Evolutionary conservation across 2,113 vertebrate genomes (phyloP).

Genomic region (Callipepla californica): DNA sequence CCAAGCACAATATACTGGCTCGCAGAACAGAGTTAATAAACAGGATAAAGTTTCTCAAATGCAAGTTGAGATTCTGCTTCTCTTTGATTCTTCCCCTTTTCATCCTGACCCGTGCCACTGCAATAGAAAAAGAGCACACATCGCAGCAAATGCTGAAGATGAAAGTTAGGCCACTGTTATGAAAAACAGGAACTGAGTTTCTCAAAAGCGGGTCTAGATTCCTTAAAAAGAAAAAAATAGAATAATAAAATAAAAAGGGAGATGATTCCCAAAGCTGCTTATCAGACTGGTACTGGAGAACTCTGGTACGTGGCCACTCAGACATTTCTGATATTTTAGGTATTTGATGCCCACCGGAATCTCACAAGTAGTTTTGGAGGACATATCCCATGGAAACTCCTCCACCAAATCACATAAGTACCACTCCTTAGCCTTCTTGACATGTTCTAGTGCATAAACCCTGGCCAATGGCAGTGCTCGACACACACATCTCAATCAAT

Average conservation of each 20-base stretch:
- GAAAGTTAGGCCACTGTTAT: slow-evolving; percentile 15
- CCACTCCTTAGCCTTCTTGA: neutral
- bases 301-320: accelerated
- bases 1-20: slow-evolving; percentile 68
- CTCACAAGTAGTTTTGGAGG: neutral
- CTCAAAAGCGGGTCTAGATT: neutral
- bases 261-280: neutral
- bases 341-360: neutral
- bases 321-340: neutral
- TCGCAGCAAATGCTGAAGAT: slow-evolving; percentile 4
- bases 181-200: slow-evolving; percentile 38
- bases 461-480: neutral
- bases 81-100: slow-evolving; percentile 64
- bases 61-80: slow-evolving; percentile 44
- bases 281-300: neutral
- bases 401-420: neutral
- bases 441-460: neutral
- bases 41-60: slow-evolving; percentile 65
- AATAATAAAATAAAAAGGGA: neutral
- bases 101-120: slow-evolving; percentile 5
- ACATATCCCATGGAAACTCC: neutral
- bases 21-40: slow-evolving; percentile 57
- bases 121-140: neutral
- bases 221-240: neutral
- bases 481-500: neutral